Conservation (phyloP, 2,113 vertebrate species). For the Sinocyclocheilus maitianheensis region DNA sequence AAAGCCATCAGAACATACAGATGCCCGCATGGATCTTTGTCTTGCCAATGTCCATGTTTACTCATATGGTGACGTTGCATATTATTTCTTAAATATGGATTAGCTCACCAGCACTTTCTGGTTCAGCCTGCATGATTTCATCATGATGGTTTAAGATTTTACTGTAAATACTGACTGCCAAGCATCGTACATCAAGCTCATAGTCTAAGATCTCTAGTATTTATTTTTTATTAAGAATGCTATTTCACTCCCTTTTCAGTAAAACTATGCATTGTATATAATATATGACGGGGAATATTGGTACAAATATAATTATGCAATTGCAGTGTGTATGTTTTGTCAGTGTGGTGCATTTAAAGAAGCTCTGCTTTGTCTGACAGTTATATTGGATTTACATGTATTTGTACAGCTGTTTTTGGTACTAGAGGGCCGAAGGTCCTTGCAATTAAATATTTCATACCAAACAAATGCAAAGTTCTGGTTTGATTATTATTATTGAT, state of each 20-base stretch:
- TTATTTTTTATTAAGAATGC: slow-evolving; percentile 14
- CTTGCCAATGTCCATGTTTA: neutral
- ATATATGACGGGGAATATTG: neutral
- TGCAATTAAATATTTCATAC: slow-evolving; percentile 50
- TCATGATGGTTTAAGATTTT: neutral
- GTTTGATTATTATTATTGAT: neutral
- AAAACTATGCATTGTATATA: slow-evolving; percentile 21
- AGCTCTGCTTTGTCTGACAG: neutral
- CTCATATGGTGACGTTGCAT: neutral
- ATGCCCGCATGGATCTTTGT: neutral
- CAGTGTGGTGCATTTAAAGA: slow-evolving; percentile 22
- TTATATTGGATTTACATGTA: slow-evolving; percentile 41
- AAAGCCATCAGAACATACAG: neutral
- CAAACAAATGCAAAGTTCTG: neutral
- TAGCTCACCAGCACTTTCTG: neutral
- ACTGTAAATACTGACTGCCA: neutral
- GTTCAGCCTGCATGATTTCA: neutral
- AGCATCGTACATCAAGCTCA: slow-evolving; percentile 3
- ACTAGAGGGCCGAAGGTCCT: neutral
- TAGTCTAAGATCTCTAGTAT: neutral
- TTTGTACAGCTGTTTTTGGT: slow-evolving; percentile 56
- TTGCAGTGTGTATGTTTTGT: neutral
- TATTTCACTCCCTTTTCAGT: neutral
- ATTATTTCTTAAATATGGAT: neutral
- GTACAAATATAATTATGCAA: neutral